A percentile compares a stretch with the other conserved stretches of the same genome.
Conservation (phyloP, 2,888 invertebrate species). For the Malacosoma neustria region DNA sequence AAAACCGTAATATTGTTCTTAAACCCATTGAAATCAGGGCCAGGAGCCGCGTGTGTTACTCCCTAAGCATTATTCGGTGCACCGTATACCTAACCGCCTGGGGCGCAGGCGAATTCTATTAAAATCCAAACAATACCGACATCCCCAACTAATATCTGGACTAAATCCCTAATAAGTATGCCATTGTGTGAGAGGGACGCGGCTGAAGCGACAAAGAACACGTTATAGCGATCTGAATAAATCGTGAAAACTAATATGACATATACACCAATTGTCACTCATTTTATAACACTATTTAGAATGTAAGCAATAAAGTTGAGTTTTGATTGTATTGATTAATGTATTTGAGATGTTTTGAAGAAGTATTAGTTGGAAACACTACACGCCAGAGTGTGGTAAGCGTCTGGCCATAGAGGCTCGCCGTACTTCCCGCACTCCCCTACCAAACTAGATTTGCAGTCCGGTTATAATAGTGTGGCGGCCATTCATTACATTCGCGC, state of each 20-base stretch:
- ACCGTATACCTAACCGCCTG: constrained; percentile 52
- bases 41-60: constrained; percentile 26
- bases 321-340: constrained; percentile 10
- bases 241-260: too few species aligned
- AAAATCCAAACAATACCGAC: constrained; percentile 71
- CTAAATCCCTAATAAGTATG: constrained; percentile 76
- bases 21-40: constrained; percentile 39
- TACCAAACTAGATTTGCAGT: constrained; percentile 69
- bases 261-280: too few species aligned
- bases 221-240: constrained; percentile 65
- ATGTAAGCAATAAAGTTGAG: too few species aligned
- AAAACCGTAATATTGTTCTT: constrained; percentile 3
- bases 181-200: constrained; percentile 73
- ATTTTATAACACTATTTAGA: too few species aligned
- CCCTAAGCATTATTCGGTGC: constrained; percentile 9
- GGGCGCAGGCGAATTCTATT: constrained; percentile 68
- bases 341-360: constrained; percentile 24
- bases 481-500: constrained; percentile 62
- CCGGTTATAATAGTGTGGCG: constrained; percentile 63
- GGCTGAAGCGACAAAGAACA: constrained; percentile 70
- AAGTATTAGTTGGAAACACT: constrained; percentile 33
- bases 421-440: constrained; percentile 72
- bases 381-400: constrained; percentile 69
- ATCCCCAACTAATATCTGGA: constrained; percentile 75
- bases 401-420: constrained; percentile 73